phyloP scores from a whole-genome alignment of 1,140 invertebrate species.

The Drosophila willistoni region DNA sequence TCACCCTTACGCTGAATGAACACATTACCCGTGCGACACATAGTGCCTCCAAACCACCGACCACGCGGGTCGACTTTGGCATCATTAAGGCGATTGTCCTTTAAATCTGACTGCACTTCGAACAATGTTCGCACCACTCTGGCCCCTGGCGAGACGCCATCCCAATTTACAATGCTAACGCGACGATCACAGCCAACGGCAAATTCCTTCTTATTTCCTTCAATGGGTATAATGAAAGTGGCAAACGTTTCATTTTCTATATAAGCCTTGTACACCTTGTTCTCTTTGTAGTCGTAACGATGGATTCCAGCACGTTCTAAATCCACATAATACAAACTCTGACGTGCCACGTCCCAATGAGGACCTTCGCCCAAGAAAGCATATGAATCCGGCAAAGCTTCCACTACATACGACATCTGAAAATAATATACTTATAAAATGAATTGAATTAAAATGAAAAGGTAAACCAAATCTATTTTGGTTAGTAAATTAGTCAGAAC shows the following conservation, averaged over 20 bases:
- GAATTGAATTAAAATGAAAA: neutral
- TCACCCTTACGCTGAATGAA: conserved; percentile 85
- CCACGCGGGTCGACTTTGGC: conserved; percentile 93
- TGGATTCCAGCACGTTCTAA: conserved; percentile 85
- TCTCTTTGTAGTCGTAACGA: conserved; percentile 85
- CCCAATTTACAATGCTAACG: conserved; percentile 88
- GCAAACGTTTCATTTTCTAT: conserved; percentile 84
- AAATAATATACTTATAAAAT: no score
- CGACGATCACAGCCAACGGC: conserved; percentile 86
- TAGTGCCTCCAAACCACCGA: conserved; percentile 88
- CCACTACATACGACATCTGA: no score
- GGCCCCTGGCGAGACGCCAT: conserved; percentile 84
- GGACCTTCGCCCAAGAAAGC: conserved; percentile 86
- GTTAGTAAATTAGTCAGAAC: neutral
- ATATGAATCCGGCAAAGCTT: conserved; percentile 66
- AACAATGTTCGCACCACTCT: conserved; percentile 84
- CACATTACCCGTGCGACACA: conserved; percentile 83
- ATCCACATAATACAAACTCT: conserved; percentile 88
- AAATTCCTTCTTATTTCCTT: conserved; percentile 85
- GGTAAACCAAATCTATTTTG: no score
- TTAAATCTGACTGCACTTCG: conserved; percentile 85
- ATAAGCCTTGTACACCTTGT: conserved; percentile 83
- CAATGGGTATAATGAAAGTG: conserved; percentile 88
- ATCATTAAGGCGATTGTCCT: conserved; percentile 91
- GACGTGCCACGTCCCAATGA: conserved; percentile 87